Evolutionary conservation across 30 jellyfish, hydroid and myxozoan species (phyloP).

Genomic region (Aurelia sp.): DNA sequence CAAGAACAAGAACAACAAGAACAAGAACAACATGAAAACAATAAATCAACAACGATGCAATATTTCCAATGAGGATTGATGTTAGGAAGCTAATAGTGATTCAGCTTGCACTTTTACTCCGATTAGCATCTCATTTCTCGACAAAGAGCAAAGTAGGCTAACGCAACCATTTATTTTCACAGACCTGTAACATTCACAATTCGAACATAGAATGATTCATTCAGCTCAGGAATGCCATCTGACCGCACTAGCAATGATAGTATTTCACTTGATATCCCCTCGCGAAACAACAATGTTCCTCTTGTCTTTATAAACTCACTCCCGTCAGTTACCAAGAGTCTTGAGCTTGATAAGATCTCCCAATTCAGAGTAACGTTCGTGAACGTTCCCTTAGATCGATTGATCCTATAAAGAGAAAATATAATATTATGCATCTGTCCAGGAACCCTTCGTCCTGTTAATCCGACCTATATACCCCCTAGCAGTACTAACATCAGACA

Average conservation of each 20-base stretch:
- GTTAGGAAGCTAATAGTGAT: too few species aligned
- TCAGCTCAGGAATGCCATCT: constrained; percentile 84
- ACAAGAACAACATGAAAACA: too few species aligned
- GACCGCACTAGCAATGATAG: constrained; percentile 25
- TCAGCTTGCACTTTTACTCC: too few species aligned
- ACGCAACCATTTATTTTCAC: not conserved
- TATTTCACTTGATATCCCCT: constrained; percentile 31
- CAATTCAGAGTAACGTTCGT: constrained; percentile 74
- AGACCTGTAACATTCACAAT: constrained; percentile 73
- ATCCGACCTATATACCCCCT: too few species aligned
- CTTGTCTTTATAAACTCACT: constrained; percentile 38
- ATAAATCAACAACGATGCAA: too few species aligned
- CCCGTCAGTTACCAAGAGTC: constrained; percentile 4
- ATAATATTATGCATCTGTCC: too few species aligned
- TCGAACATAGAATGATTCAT: constrained; percentile 71
- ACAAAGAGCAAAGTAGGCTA: not conserved
- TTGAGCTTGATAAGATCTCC: constrained; percentile 41
- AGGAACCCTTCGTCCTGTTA: too few species aligned
- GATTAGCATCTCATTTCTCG: too few species aligned
- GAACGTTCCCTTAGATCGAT: constrained; percentile 73
- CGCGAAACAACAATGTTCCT: constrained; percentile 64
- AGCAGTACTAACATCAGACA: too few species aligned
- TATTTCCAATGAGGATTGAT: too few species aligned
- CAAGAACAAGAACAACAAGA: too few species aligned
- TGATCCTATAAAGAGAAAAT: constrained; percentile 38